Evolutionary conservation across 2,888 invertebrate species (phyloP), one percentile per base, ranked within the genome.

Genomic region (Sinotaia quadrata): DNA sequence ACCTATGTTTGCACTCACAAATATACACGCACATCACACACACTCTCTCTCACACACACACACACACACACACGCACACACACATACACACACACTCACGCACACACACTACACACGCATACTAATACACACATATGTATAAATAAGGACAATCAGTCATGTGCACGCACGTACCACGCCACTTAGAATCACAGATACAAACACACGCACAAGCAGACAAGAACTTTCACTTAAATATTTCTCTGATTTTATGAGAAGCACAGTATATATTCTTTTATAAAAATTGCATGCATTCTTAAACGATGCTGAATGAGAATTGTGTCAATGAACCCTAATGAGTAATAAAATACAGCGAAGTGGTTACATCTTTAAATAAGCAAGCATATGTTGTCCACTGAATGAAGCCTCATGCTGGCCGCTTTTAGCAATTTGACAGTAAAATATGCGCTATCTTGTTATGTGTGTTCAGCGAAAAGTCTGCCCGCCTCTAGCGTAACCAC

Each of bases 401-500:
- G n/a, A n/a, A n/a, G n/a, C n/a, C n/a, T n/a, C n/a, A n/a, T n/a
- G n/a, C n/a, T n/a, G n/a, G n/a, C n/a, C n/a, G n/a, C n/a, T n/a
- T n/a, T n/a, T n/a, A n/a, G n/a, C n/a, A n/a, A n/a, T n/a, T n/a
- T n/a, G n/a, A n/a, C n/a, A n/a, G n/a, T n/a, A n/a, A n/a, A n/a
- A n/a, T n/a, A n/a, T n/a, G n/a, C n/a, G n/a, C n/a, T n/a, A n/a
- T n/a, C n/a, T n/a, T n/a, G n/a, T n/a, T n/a, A n/a, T n/a, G n/a
- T n/a, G n/a, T n/a, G n/a, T n/a, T n/a, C 52, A 59, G 52, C 58
- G 21, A 24, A 49, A 4, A 67, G 34, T 37, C 63, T 78, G 7
- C 74, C 78, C 15, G 68, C 72, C 36, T 65, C 27, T 27, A 69
- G 65, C 29, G 71, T 78, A 24, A 78, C 81, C 4, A 68, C 74